Percentiles rank a stretch among this genome's conserved stretches.
Evolutionary conservation across 2,797 vertebrate species (phyloP).

Genomic region (Nannoperca australis): DNA sequence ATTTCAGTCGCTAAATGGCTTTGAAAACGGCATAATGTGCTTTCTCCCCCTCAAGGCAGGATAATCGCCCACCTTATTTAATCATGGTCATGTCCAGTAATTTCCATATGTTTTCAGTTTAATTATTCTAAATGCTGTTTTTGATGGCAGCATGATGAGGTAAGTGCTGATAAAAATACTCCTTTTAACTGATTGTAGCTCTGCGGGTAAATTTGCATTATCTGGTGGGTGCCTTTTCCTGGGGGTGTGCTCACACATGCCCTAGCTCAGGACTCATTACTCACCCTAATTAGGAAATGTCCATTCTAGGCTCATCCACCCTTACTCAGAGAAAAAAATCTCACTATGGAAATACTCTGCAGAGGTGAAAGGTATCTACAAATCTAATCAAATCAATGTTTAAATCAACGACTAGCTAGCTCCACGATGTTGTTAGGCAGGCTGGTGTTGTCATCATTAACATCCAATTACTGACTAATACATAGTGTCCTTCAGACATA

Average conservation of each 20-base stretch:
- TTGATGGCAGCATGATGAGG: conserved; percentile 76
- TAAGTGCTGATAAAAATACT: conserved; percentile 82
- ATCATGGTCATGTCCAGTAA: conserved; percentile 84
- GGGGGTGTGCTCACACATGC: conserved; percentile 79
- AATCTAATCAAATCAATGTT: conserved; percentile 84
- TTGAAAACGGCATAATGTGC: conserved; percentile 84
- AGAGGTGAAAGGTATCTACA: conserved; percentile 81
- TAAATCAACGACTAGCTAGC: conserved; percentile 76
- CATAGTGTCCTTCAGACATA: conserved; percentile 80
- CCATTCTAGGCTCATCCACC: conserved; percentile 74
- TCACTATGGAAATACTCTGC: conserved; percentile 77
- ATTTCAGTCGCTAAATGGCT: conserved; percentile 82
- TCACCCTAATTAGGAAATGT: conserved; percentile 86
- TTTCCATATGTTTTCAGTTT: conserved; percentile 85
- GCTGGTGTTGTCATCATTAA: conserved; percentile 80
- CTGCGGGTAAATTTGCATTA: conserved; percentile 81
- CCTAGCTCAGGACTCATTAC: conserved; percentile 83
- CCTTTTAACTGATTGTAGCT: conserved; percentile 83
- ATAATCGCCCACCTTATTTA: conserved; percentile 86
- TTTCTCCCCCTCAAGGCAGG: conserved; percentile 82
- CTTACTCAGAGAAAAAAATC: conserved; percentile 77
- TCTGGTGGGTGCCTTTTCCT: conserved; percentile 80
- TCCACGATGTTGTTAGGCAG: conserved; percentile 67
- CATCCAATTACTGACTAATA: conserved; percentile 82
- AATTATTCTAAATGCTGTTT: conserved; percentile 80